Base-by-base conservation (phyloP, 2,888 invertebrate genomes). In the Ophonus ardosiacus region DNA sequence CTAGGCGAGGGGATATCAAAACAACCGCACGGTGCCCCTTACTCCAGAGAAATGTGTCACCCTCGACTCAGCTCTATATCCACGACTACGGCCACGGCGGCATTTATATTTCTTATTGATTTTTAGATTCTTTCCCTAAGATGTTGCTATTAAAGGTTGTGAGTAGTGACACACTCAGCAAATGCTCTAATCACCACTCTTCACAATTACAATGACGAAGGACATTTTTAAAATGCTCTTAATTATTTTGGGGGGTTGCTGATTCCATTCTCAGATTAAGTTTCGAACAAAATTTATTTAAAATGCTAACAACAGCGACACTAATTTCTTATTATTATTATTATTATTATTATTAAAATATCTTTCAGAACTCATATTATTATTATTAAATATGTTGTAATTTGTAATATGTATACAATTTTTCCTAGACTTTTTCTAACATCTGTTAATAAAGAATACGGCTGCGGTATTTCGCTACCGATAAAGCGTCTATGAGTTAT, bases 1-100 rank as follows among this genome's bases (percentile, higher is more conserved):
- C 82, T 63, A 81, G 63, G 81, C 81, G 65, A 81, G 81, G 81
- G 81, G 65, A 51, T 81, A 81, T 81, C 81, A 81, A 81, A 81
- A 81, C 81, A 81, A 81, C 81, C 82, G 78, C 78, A 78, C 59
- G 10, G 56, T 38, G 68, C 71, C 76, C 56, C 71, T 74, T 31
- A 18, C 18, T 74, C 78, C 78, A 56, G 31, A 76, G 76, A 78
- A 78, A 78, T 78, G 56, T 78, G 78, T 59, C 78, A 57, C 56
- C 78, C 56, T 59, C 78, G 78, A 56, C 24, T 59, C 21, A 51
- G 43, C 43, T 13, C 13, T 13, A 51, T 8, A 51, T 8, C 43
- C 8, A n/a, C 51, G 17, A 1, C 18, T 17, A 18, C 61, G 21
- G 15, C 43, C 43, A 43, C 71, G 43, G 40, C 40, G 40, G 43